Evolutionary conservation across 2,797 vertebrate genomes (phyloP).

Genomic region (Alcedo atthis): DNA sequence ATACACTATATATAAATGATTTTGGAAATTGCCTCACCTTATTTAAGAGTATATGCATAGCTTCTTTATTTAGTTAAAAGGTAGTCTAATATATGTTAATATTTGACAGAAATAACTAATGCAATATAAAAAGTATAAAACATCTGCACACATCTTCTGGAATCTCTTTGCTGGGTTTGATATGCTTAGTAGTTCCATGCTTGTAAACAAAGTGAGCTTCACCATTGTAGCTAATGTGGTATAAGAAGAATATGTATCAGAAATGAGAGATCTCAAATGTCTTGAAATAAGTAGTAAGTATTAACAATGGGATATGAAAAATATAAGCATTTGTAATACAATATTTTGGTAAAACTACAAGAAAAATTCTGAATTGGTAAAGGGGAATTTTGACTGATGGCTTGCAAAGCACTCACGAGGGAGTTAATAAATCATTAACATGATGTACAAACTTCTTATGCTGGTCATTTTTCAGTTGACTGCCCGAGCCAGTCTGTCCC

Average conservation of each 20-base stretch:
- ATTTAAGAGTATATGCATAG: not conserved
- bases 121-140: not conserved
- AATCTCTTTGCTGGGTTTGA: not conserved
- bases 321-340: not conserved
- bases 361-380: not conserved
- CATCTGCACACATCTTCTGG: not conserved
- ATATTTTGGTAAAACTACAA: not conserved
- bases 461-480: conserved; percentile 15
- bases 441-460: not conserved
- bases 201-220: not conserved
- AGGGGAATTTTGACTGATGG: not conserved
- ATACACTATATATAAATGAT: not conserved
- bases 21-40: not conserved
- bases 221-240: not conserved
- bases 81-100: not conserved
- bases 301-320: not conserved
- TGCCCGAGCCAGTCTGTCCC: not conserved
- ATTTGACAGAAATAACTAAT: not conserved
- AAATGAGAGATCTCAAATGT: not conserved
- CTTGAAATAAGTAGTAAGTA: not conserved
- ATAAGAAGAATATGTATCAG: not conserved
- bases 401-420: not conserved
- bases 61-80: not conserved
- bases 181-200: not conserved
- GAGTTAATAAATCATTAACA: not conserved